phyloP scores from a whole-genome alignment of 2,888 invertebrate genomes.

The Pegoplata infirma region DNA sequence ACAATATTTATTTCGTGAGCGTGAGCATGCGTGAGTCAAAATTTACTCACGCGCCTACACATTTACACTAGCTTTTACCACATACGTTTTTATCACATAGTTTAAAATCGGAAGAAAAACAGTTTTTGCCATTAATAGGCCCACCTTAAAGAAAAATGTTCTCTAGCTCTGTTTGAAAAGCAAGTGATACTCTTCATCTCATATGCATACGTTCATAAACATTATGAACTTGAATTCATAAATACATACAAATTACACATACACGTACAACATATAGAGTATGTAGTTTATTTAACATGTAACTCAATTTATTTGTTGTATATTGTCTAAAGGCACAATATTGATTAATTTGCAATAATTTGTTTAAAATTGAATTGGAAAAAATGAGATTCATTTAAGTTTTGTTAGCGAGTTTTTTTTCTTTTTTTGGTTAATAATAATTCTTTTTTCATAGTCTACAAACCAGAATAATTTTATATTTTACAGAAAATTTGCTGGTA shows the following conservation, averaged over 20 bases:
- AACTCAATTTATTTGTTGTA: slow-evolving; percentile 56
- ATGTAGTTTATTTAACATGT: slow-evolving; percentile 53
- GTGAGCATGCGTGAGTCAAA: too few relatives aligned
- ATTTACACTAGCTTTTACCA: too few relatives aligned
- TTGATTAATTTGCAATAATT: slow-evolving; percentile 60
- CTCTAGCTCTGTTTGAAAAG: slow-evolving; percentile 15
- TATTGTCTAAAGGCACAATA: slow-evolving; percentile 59
- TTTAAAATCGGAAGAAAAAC: too few relatives aligned
- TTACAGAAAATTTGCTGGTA: slow-evolving; percentile 15
- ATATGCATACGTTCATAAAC: neutral
- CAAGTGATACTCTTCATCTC: slow-evolving; percentile 19
- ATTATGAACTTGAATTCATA: slow-evolving; percentile 20
- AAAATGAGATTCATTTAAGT: slow-evolving; percentile 31
- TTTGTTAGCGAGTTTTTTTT: too few relatives aligned
- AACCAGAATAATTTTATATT: neutral
- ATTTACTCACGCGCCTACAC: too few relatives aligned
- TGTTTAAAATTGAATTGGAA: slow-evolving; percentile 59
- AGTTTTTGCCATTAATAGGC: too few relatives aligned
- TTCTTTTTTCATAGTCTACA: too few relatives aligned
- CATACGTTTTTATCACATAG: too few relatives aligned
- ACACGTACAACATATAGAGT: too few relatives aligned
- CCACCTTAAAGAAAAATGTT: too few relatives aligned
- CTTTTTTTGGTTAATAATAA: too few relatives aligned
- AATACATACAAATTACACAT: neutral
- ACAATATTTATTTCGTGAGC: too few relatives aligned